Conservation (phyloP, 2,797 vertebrate species). For the Galagoides demidoff region DNA sequence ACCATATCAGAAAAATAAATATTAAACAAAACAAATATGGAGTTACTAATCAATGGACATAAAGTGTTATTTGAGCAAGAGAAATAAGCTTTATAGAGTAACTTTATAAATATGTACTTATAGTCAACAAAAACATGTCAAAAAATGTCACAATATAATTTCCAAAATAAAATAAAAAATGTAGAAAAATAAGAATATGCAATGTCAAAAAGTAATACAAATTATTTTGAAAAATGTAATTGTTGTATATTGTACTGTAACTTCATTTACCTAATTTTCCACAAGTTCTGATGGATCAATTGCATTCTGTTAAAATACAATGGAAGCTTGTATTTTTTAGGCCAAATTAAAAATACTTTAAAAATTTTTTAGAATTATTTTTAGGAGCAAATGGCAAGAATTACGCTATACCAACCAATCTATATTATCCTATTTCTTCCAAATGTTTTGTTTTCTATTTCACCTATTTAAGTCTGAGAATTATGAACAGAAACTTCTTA, state of each 20-base stretch:
- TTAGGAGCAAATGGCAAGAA: background rate
- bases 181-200: background rate
- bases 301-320: background rate
- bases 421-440: background rate
- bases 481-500: background rate
- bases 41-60: background rate
- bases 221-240: background rate
- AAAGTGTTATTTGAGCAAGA: background rate
- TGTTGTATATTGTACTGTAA: too few species aligned
- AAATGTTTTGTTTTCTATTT: background rate
- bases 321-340: background rate
- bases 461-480: background rate
- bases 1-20: background rate
- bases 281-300: background rate
- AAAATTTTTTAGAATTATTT: background rate
- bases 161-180: background rate
- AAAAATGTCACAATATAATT: background rate
- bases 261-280: background rate
- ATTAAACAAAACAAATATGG: background rate
- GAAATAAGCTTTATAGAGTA: background rate
- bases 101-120: too few species aligned
- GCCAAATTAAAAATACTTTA: background rate
- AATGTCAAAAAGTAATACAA: background rate
- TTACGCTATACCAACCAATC: background rate
- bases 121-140: background rate